Percentiles rank a stretch among this genome's conserved stretches.
These are phyloP conservation scores for Sarcophaga rosellei DNA, from an alignment of 2,888 invertebrate genomes.

Conservation along the genomic window DNA sequence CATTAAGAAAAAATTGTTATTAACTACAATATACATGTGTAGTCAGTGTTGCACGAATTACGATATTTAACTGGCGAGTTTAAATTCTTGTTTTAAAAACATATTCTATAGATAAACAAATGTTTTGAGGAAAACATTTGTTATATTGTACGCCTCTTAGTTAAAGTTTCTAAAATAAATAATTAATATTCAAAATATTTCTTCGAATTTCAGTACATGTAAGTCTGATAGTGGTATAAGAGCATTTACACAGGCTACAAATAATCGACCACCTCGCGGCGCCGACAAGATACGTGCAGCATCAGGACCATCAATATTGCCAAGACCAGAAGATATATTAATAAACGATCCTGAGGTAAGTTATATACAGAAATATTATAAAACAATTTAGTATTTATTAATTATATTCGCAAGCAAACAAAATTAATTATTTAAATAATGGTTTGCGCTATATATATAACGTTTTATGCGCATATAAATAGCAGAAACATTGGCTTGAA, in stretches of 20 bases:
- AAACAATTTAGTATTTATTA: neutral
- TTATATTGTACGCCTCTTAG: too few species aligned
- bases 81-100: too few species aligned
- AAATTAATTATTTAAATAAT: neutral
- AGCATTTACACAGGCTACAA: conserved; percentile 79
- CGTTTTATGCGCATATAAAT: neutral
- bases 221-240: conserved; percentile 86
- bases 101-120: too few species aligned
- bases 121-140: too few species aligned
- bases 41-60: too few species aligned
- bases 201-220: conserved; percentile 80
- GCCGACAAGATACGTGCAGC: conserved; percentile 85
- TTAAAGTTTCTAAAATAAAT: too few species aligned
- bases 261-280: conserved; percentile 83
- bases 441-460: neutral
- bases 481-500: neutral
- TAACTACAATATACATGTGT: too few species aligned
- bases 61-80: too few species aligned
- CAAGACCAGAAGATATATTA: conserved; percentile 81
- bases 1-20: neutral
- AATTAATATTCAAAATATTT: too few species aligned
- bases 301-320: conserved; percentile 84
- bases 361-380: conserved; percentile 4
- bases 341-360: conserved; percentile 82
- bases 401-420: neutral